A percentile compares a stretch with the other conserved stretches of the same genome.
These are phyloP conservation scores for Characodon lateralis DNA, from an alignment of 2,797 vertebrate genomes.

Conservation along the genomic window DNA sequence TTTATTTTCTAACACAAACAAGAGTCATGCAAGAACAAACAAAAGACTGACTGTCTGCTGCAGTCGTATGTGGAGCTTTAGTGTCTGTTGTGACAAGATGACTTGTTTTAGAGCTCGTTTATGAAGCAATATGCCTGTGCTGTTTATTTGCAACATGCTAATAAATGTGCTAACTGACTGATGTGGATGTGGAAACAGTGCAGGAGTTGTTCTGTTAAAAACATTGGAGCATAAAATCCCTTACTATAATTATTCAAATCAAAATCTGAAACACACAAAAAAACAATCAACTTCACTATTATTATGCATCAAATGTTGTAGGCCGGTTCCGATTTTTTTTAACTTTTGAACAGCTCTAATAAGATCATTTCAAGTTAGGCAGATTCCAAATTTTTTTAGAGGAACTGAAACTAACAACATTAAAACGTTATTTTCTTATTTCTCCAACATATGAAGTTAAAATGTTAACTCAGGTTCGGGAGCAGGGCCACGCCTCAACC, in stretches of 20 bases:
- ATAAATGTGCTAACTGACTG: conserved; percentile 26
- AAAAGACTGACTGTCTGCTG: conserved; percentile 58
- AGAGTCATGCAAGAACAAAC: conserved; percentile 66
- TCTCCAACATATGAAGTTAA: background rate
- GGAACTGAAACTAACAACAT: background rate
- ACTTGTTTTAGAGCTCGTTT: conserved; percentile 42
- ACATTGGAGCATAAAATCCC: background rate
- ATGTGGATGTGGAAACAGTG: conserved; percentile 17
- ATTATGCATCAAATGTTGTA: background rate
- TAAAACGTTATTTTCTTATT: background rate
- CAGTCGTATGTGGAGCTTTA: conserved; percentile 49
- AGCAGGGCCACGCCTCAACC: too few relatives aligned
- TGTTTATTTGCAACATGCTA: conserved; percentile 16
- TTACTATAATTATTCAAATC: background rate
- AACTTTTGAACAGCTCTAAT: background rate
- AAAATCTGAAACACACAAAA: background rate
- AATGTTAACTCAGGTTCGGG: too few relatives aligned
- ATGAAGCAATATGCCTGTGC: conserved; percentile 13
- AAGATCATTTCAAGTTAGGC: background rate
- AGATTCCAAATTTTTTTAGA: background rate
- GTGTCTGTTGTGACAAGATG: conserved; percentile 58
- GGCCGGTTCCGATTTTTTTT: background rate
- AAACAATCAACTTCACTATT: background rate
- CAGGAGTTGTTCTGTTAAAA: background rate
- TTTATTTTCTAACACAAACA: conserved; percentile 65